These are phyloP conservation scores for Yponomeuta sedellus DNA, from an alignment of 2,888 invertebrate species.

Conservation along the genomic window DNA sequence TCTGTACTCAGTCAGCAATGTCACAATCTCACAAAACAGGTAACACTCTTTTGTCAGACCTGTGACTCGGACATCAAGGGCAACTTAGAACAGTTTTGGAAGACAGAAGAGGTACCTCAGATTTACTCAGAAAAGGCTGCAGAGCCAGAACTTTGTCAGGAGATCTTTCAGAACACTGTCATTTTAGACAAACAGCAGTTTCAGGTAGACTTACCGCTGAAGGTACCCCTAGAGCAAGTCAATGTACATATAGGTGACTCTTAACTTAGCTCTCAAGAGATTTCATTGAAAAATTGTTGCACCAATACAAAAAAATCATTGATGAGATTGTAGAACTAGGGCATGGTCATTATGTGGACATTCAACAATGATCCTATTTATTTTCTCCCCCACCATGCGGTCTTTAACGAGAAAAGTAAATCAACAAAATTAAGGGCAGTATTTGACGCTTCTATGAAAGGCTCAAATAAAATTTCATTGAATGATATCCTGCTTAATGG, in stretches of 20 bases:
- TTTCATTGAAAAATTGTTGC: not conserved
- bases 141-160: not conserved
- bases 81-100: no score
- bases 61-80: no score
- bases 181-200: not conserved
- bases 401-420: not conserved
- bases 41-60: no score
- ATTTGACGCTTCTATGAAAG: not conserved
- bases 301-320: not conserved
- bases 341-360: not conserved
- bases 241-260: not conserved
- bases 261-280: not conserved
- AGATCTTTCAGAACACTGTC: not conserved
- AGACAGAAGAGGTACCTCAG: no score
- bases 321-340: not conserved
- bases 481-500: no score
- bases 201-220: not conserved
- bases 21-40: no score
- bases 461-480: not conserved
- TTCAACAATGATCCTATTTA: no score
- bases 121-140: no score
- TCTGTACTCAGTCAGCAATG: no score
- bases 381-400: not conserved
- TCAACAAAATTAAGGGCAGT: not conserved
- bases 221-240: not conserved